Conservation (phyloP, 2,797 vertebrate genomes). For the Phrynocephalus guinanensis region DNA sequence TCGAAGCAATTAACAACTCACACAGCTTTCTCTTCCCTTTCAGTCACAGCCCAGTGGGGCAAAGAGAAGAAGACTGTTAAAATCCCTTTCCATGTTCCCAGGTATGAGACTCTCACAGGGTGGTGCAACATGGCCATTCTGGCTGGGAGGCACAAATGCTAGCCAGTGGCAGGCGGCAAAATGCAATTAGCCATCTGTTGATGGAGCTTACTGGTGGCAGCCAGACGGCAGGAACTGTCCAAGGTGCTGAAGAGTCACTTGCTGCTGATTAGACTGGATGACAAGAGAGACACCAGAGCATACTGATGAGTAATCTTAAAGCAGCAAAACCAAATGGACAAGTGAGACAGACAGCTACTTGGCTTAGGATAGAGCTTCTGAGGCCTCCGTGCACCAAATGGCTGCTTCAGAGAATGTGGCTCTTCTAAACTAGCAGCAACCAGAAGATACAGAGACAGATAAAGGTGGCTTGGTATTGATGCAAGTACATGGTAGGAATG, state of each 20-base stretch:
- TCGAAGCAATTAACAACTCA: slow-evolving; percentile 78
- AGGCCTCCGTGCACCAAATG: no score
- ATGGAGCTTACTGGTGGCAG: slow-evolving; percentile 45
- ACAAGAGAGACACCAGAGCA: background rate
- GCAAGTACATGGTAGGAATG: background rate
- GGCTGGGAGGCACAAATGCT: slow-evolving; percentile 71
- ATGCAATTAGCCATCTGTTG: slow-evolving; percentile 76
- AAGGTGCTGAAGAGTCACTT: slow-evolving; percentile 45
- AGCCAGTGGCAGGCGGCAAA: slow-evolving; percentile 52
- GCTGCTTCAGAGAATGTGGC: background rate
- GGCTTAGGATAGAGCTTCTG: background rate
- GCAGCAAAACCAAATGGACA: slow-evolving; percentile 24
- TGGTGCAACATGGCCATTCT: slow-evolving; percentile 45
- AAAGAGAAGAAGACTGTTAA: slow-evolving; percentile 75
- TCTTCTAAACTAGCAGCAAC: fast-evolving
- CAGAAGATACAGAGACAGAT: background rate
- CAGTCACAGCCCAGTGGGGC: slow-evolving; percentile 79
- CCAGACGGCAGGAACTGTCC: slow-evolving; percentile 57
- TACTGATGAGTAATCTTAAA: slow-evolving; percentile 3
- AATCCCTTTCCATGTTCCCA: slow-evolving; percentile 66
- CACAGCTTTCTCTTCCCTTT: slow-evolving; percentile 65
- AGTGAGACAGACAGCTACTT: background rate
- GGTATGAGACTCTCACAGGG: slow-evolving; percentile 64
- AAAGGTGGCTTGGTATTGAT: background rate
- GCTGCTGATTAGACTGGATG: slow-evolving; percentile 35